Evolutionary conservation across 2,888 invertebrate species (phyloP), one percentile per base, ranked within the genome.

Genomic region (Fabriciana adippe): DNA sequence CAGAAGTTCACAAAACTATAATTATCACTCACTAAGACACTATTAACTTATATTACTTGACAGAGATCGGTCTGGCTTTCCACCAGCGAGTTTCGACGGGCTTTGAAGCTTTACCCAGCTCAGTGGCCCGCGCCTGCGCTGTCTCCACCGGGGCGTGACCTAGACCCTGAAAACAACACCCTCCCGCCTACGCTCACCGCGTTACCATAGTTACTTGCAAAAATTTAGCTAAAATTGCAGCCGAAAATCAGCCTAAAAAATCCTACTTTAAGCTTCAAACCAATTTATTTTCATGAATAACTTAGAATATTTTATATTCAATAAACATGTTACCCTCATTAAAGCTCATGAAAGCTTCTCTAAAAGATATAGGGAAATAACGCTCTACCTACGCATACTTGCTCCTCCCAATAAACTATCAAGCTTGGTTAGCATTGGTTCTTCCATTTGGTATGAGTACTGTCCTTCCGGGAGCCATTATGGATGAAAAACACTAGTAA

Each of bases 121-220:
- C 74, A 76, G 54, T 55, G 82, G 55, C 81, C 80, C 87, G 87
- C 91, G 90, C 92, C 78, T 82, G 93, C 93, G 92, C 81, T 35
- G 45, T 68, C 41, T 67, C 64, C 74, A 60, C 81, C 79, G 81
- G 92, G 93, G 93, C 93, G 93, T 93, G 89, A 93, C 93, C 93
- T 93, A 93, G 93, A 93, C 93, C 93, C 89, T 93, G 93, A 90
- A 89, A 88, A 81, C 76, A 74, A 77, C 89, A 87, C 88, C 90
- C 88, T 84, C 82, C 85, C 83, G 83, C 92, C 92, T 84, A 90
- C 89, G 81, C 88, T 76, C 71, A 79, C 78, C 79, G 66, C 67
- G 88, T 91, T 79, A 41, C 86, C 82, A 90, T 90, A 81, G 89
- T 74, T 79, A 90, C 90, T 67, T 60, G 62, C 70, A 70, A 69